Evolutionary conservation across 2,888 invertebrate genomes (phyloP).

Genomic region (Antheraea yamamai): DNA sequence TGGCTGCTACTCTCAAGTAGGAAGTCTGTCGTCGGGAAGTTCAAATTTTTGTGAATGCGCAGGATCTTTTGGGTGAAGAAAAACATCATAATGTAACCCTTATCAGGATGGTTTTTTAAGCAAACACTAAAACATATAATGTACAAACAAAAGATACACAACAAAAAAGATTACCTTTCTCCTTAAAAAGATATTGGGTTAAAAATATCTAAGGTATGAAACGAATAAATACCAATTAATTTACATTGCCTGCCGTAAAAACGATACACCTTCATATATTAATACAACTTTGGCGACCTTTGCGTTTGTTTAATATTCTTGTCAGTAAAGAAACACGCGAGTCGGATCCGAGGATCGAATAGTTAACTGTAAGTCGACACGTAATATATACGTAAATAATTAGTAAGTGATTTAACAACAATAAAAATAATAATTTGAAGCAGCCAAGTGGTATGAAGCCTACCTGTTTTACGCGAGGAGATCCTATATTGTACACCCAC

Average conservation of each 20-base stretch:
- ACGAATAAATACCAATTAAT: not conserved
- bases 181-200: not conserved
- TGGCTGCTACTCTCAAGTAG: too few species aligned
- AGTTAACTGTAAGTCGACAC: not conserved
- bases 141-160: too few species aligned
- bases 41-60: too few species aligned
- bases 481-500: too few species aligned
- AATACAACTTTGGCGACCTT: conserved; percentile 1
- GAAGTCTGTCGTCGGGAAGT: too few species aligned
- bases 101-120: too few species aligned
- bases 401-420: not conserved
- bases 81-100: too few species aligned
- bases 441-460: not conserved
- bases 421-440: not conserved
- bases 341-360: not conserved
- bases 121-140: too few species aligned
- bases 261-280: not conserved
- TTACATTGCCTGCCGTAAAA: not conserved
- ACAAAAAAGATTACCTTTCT: too few species aligned
- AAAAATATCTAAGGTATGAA: not conserved
- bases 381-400: not conserved
- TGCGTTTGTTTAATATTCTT: conserved; percentile 3
- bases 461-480: not conserved
- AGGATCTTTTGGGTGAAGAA: too few species aligned
- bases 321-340: conserved; percentile 4